A percentile compares a stretch with the other conserved stretches of the same genome.
These are phyloP conservation scores for Malurus alboscapulatus DNA, from an alignment of 2,113 vertebrate species.

Conservation along the genomic window DNA sequence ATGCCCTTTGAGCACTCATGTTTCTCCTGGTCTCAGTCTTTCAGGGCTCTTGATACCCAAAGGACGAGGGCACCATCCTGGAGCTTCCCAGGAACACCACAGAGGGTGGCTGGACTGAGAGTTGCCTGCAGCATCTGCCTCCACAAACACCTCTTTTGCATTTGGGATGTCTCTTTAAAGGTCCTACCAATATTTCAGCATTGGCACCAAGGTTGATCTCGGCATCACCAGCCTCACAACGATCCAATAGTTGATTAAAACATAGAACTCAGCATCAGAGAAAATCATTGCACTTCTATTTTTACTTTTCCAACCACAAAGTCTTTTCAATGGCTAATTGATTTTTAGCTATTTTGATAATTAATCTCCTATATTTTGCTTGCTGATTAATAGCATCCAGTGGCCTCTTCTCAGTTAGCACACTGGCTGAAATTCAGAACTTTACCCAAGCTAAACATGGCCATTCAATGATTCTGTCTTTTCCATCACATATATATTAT, in stretches of 20 bases:
- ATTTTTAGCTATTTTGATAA: background rate
- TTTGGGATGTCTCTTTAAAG: background rate
- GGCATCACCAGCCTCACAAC: background rate
- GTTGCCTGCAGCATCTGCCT: background rate
- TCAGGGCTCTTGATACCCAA: fast-evolving
- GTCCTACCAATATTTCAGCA: background rate
- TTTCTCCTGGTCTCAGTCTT: background rate
- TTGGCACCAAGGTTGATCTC: too few species aligned
- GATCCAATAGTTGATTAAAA: background rate
- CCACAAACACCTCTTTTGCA: background rate
- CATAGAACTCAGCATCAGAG: background rate
- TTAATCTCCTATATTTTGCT: background rate
- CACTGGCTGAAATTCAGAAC: background rate
- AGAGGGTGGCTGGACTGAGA: background rate
- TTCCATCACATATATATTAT: background rate
- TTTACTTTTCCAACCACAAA: background rate
- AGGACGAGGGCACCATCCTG: background rate
- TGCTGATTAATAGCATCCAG: background rate
- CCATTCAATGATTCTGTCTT: background rate
- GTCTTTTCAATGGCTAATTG: background rate
- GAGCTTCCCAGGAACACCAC: background rate
- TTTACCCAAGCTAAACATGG: background rate
- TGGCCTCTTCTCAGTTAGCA: background rate
- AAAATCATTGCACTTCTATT: background rate
- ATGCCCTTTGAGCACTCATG: background rate